Percentiles rank a stretch among this genome's conserved stretches.
Conservation (phyloP, 2,113 vertebrate genomes). For the Cephalopholis sonnerati region DNA sequence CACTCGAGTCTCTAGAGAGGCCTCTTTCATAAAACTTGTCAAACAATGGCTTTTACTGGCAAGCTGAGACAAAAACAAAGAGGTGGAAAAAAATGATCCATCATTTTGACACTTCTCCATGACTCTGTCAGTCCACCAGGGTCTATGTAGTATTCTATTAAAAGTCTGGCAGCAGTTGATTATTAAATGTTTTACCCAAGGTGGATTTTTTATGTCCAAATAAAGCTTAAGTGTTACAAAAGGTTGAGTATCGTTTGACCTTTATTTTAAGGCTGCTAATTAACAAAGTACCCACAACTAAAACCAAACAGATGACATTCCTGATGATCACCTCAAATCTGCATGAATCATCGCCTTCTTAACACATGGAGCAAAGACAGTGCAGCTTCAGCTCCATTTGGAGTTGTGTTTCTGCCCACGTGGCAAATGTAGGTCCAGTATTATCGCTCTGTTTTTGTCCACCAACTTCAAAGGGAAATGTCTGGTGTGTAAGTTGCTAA, state of each 20-base stretch:
- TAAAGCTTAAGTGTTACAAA: not conserved
- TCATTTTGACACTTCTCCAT: slow-evolving; percentile 56
- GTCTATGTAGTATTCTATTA: not conserved
- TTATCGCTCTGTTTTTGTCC: not conserved
- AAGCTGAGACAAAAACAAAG: slow-evolving; percentile 38
- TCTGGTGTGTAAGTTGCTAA: not conserved
- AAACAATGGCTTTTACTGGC: slow-evolving; percentile 54
- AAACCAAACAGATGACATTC: not conserved
- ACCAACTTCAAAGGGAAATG: not conserved
- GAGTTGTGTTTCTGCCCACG: not conserved
- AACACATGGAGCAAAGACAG: not conserved
- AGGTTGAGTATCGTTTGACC: not conserved
- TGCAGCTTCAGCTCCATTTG: not conserved
- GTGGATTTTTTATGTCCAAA: not conserved
- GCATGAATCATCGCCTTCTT: not conserved
- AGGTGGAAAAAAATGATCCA: slow-evolving; percentile 30
- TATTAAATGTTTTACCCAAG: not conserved
- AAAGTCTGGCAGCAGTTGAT: not conserved
- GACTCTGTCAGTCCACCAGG: slow-evolving; percentile 8
- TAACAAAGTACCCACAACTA: not conserved
- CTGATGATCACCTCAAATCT: not conserved
- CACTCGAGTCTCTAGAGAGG: slow-evolving; percentile 28
- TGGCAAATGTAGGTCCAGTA: not conserved
- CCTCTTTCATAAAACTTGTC: slow-evolving; percentile 42
- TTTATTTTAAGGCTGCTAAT: not conserved